Evolutionary conservation across 2,797 vertebrate genomes (phyloP).

Genomic region (Pampus argenteus): DNA sequence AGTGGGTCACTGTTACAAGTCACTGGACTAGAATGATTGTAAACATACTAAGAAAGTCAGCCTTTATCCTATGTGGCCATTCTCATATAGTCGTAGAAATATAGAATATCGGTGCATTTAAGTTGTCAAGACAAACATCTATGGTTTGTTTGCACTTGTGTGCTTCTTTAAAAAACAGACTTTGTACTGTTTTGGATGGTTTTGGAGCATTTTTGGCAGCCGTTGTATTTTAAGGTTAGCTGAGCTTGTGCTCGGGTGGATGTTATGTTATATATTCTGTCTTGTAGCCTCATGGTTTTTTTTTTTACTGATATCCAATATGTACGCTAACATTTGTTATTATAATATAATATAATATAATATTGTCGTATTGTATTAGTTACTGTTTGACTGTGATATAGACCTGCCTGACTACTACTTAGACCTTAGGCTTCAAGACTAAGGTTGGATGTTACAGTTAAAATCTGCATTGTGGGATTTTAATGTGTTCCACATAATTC

Average conservation of each 20-base stretch:
- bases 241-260: constrained; percentile 12
- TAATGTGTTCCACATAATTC: background rate
- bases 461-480: background rate
- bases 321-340: constrained; percentile 18
- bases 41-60: background rate
- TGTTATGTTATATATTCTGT: constrained; percentile 26
- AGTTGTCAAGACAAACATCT: background rate
- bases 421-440: background rate
- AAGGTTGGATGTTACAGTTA: background rate
- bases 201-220: constrained; percentile 18
- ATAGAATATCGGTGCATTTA: background rate
- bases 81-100: background rate
- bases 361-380: constrained; percentile 22
- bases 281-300: constrained; percentile 13
- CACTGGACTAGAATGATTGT: constrained; percentile 1
- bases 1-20: background rate
- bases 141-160: background rate
- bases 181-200: constrained; percentile 10
- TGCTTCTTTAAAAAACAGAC: background rate
- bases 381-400: constrained; percentile 44
- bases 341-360: too few relatives aligned
- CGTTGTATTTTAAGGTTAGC: constrained; percentile 15
- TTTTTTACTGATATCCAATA: background rate
- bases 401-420: constrained; percentile 11
- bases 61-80: background rate